Percentiles rank a stretch among this genome's conserved stretches.
Conservation (phyloP, 35 echinoderm and acorn worm genomes). For the Nesometra sesokonis region DNA sequence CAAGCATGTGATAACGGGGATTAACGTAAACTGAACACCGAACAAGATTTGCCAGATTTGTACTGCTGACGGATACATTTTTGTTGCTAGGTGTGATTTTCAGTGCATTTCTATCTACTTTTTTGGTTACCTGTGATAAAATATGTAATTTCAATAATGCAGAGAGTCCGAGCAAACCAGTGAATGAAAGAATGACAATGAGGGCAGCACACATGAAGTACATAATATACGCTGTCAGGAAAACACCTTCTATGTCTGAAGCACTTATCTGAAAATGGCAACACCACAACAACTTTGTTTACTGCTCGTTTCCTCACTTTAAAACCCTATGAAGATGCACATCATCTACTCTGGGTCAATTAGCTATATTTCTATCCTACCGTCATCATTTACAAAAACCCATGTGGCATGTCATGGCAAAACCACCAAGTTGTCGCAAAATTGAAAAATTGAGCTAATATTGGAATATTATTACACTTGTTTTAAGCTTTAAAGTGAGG, state of each 20-base stretch:
- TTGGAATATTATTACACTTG: too few species aligned
- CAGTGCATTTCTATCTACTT: neutral
- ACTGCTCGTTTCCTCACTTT: too few species aligned
- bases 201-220: neutral
- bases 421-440: too few species aligned
- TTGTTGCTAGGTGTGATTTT: neutral
- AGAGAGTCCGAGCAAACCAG: neutral
- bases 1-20: neutral
- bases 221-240: neutral
- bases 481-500: too few species aligned
- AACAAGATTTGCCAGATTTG: neutral
- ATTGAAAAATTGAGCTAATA: too few species aligned
- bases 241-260: neutral
- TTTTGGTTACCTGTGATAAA: neutral
- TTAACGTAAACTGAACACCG: neutral
- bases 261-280: neutral
- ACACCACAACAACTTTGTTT: too few species aligned
- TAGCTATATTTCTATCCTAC: too few species aligned
- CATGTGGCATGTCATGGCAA: too few species aligned
- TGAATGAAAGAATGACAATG: neutral
- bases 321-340: too few species aligned
- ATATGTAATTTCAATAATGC: neutral
- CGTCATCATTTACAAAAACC: too few species aligned
- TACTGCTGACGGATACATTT: neutral
- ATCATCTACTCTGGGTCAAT: too few species aligned